Percentiles rank a stretch among this genome's conserved stretches.
Conservation (phyloP, 2,888 invertebrate species). For the Caenorhabditis sp. region DNA sequence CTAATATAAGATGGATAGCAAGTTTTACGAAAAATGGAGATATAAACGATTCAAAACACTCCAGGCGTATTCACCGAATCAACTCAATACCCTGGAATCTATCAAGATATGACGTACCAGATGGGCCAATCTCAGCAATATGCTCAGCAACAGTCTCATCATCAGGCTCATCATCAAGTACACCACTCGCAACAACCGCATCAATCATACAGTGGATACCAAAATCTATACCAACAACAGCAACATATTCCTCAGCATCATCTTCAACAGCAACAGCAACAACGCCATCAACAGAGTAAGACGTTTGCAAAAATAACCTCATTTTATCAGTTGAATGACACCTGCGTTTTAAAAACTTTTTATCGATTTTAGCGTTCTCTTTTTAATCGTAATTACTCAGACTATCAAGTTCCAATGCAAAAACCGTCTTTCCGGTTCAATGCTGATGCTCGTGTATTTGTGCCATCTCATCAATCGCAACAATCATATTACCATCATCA, state of each 20-base stretch:
- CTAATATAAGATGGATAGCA: too few relatives aligned
- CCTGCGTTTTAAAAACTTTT: too few relatives aligned
- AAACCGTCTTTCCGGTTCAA: background rate
- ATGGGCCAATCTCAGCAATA: background rate
- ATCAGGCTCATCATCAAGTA: background rate
- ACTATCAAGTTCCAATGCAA: background rate
- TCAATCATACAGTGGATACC: background rate
- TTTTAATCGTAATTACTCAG: background rate
- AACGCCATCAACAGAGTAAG: constrained; percentile 1
- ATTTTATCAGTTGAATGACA: background rate
- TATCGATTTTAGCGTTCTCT: background rate
- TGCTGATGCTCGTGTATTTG: background rate
- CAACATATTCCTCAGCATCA: background rate
- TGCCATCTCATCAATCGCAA: background rate
- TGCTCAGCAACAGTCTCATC: background rate
- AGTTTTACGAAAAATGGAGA: too few relatives aligned
- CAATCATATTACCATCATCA: background rate
- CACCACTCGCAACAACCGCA: background rate
- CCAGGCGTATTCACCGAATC: background rate
- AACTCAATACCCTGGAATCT: background rate
- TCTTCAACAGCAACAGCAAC: background rate
- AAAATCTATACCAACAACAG: background rate
- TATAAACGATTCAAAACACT: too few relatives aligned
- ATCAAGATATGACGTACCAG: background rate
- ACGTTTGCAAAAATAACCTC: background rate